phyloP scores from a whole-genome alignment of 2,797 vertebrate species.

The Nyctalus aviator region DNA sequence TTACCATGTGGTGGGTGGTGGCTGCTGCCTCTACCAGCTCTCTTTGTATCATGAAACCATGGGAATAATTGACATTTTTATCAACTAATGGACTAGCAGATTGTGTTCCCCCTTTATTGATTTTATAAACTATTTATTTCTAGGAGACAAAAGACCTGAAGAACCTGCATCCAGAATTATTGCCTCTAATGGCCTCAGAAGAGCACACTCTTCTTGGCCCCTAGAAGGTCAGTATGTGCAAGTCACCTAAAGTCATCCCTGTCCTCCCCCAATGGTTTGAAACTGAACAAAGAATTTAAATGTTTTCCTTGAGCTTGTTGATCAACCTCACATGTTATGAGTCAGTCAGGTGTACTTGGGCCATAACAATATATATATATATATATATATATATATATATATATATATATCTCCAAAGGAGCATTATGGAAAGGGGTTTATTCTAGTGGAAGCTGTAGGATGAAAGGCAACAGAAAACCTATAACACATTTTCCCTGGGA shows the following conservation, averaged over 20 bases:
- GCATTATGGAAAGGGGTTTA: background rate
- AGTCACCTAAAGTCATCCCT: conserved; percentile 42
- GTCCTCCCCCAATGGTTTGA: background rate
- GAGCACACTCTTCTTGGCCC: conserved; percentile 80
- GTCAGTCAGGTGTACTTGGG: background rate
- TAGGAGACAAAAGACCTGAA: conserved; percentile 79
- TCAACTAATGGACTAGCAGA: conserved; percentile 66
- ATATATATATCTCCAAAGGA: background rate
- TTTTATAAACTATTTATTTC: conserved; percentile 82
- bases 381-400: too few species aligned
- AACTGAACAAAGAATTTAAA: conserved; percentile 32
- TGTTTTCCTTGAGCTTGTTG: conserved; percentile 5
- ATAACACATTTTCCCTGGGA: background rate
- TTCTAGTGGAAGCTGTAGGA: conserved; percentile 37
- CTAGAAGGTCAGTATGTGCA: conserved; percentile 82
- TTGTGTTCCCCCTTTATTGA: conserved; percentile 68
- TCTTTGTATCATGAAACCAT: conserved; percentile 47
- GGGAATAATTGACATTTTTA: conserved; percentile 71
- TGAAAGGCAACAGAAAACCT: background rate
- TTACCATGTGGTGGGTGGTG: conserved; percentile 65
- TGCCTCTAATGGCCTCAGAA: conserved; percentile 79
- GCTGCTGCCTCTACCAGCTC: conserved; percentile 36
- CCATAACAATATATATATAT: background rate
- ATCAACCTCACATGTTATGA: background rate
- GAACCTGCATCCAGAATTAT: conserved; percentile 76